Percentiles rank a stretch among this genome's conserved stretches.
These are phyloP conservation scores for Salminus brasiliensis DNA, from an alignment of 2,113 vertebrate genomes.

Conservation along the genomic window DNA sequence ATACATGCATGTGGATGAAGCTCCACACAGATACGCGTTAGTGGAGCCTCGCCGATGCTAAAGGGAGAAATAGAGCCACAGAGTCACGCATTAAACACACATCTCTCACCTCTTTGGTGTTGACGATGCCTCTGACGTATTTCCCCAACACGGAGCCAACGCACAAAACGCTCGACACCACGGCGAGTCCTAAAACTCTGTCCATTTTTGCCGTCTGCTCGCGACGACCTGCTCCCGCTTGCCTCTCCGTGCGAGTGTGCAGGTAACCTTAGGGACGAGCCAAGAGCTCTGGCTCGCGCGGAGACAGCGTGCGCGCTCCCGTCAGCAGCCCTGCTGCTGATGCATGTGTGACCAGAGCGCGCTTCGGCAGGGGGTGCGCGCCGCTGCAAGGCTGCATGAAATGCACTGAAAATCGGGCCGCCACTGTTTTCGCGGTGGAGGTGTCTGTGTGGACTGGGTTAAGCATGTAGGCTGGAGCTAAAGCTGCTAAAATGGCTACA, in stretches of 20 bases:
- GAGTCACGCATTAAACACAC: not conserved
- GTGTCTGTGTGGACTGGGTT: too few species aligned
- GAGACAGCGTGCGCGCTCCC: slow-evolving; percentile 58
- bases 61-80: slow-evolving; percentile 13
- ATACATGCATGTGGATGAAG: too few species aligned
- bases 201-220: slow-evolving; percentile 68
- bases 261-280: slow-evolving; percentile 27
- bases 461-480: too few species aligned
- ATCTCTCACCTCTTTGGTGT: slow-evolving; percentile 79
- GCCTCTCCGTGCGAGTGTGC: slow-evolving; percentile 53
- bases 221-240: slow-evolving; percentile 44
- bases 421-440: not conserved
- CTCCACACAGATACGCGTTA: not conserved
- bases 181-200: slow-evolving; percentile 70
- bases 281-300: slow-evolving; percentile 37
- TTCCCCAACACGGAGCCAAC: slow-evolving; percentile 70
- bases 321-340: slow-evolving; percentile 34
- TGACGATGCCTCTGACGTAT: slow-evolving; percentile 79
- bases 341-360: slow-evolving; percentile 52
- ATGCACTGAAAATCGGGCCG: not conserved
- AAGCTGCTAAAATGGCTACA: too few species aligned
- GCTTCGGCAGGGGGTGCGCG: slow-evolving; percentile 44
- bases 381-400: not conserved
- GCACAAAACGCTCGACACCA: slow-evolving; percentile 71
- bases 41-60: not conserved